Conservation (phyloP, 2,888 invertebrate genomes). For the Odontomyia ornata region DNA sequence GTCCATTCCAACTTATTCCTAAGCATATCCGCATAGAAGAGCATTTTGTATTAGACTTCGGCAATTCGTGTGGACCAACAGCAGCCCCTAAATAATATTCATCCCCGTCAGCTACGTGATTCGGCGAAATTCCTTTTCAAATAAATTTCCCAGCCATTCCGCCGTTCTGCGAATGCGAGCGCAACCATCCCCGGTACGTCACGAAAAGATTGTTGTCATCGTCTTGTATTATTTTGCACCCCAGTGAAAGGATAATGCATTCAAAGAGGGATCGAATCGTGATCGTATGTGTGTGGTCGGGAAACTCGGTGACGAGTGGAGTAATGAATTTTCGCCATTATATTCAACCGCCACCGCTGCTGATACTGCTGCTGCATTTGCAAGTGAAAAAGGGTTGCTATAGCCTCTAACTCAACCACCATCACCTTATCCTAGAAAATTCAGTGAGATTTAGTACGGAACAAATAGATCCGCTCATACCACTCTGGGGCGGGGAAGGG, state of each 20-base stretch:
- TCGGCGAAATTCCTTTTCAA: constrained; percentile 13
- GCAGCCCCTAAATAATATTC: constrained; percentile 7
- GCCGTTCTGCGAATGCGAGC: background rate
- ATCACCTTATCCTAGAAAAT: background rate
- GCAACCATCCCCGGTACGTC: background rate
- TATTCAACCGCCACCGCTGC: background rate
- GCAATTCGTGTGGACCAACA: background rate
- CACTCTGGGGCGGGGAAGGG: background rate
- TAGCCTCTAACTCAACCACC: too few relatives aligned
- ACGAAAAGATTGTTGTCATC: background rate
- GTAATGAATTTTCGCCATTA: background rate
- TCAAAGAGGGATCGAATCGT: background rate
- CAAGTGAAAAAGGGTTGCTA: too few relatives aligned
- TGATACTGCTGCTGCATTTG: background rate
- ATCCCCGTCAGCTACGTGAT: constrained; percentile 27
- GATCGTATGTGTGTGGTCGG: background rate
- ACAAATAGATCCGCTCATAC: background rate
- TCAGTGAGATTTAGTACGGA: background rate
- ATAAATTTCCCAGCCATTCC: background rate
- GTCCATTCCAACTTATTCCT: too few relatives aligned
- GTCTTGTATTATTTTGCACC: background rate
- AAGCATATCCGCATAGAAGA: background rate
- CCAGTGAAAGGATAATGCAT: background rate
- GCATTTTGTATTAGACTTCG: constrained; percentile 3
- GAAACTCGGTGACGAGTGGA: background rate